Conservation (phyloP, 2,113 vertebrate genomes). For the Planiliza haematocheilus region DNA sequence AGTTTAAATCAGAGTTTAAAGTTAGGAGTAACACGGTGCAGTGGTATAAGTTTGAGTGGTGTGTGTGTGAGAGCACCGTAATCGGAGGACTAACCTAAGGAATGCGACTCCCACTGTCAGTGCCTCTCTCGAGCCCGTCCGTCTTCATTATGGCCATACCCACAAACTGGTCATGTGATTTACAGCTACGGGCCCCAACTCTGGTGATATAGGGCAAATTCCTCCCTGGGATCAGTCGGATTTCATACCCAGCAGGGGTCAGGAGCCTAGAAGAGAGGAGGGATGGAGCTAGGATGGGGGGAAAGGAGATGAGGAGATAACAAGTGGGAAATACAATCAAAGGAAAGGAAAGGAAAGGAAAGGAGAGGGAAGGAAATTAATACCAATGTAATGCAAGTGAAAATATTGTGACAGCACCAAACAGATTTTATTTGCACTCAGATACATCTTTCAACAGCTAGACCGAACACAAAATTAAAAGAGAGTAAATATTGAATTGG, state of each 20-base stretch:
- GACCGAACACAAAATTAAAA: background rate
- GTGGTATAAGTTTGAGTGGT: background rate
- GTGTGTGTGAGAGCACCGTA: constrained; percentile 24
- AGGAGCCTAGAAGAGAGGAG: constrained; percentile 48
- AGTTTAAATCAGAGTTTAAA: background rate
- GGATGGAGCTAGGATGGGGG: constrained; percentile 17
- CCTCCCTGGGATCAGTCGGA: constrained; percentile 69
- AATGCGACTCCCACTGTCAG: constrained; percentile 71
- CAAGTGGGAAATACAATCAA: background rate
- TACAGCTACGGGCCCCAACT: constrained; percentile 67
- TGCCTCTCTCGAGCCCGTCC: constrained; percentile 56
- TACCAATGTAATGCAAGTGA: background rate
- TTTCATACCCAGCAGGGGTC: constrained; percentile 65
- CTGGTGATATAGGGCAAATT: constrained; percentile 74
- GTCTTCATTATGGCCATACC: constrained; percentile 75
- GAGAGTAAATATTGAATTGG: background rate
- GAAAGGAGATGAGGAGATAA: constrained; percentile 29
- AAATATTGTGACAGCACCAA: background rate
- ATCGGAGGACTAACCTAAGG: constrained; percentile 50
- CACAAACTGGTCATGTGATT: constrained; percentile 77
- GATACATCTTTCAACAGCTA: constrained; percentile 2
- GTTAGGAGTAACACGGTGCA: background rate
- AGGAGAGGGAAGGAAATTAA: background rate
- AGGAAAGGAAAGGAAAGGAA: constrained; percentile 4
- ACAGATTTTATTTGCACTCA: background rate